A percentile compares a stretch with the other conserved stretches of the same genome.
Evolutionary conservation across 2,888 invertebrate genomes (phyloP).

Genomic region (Strigamia transsilvanica): DNA sequence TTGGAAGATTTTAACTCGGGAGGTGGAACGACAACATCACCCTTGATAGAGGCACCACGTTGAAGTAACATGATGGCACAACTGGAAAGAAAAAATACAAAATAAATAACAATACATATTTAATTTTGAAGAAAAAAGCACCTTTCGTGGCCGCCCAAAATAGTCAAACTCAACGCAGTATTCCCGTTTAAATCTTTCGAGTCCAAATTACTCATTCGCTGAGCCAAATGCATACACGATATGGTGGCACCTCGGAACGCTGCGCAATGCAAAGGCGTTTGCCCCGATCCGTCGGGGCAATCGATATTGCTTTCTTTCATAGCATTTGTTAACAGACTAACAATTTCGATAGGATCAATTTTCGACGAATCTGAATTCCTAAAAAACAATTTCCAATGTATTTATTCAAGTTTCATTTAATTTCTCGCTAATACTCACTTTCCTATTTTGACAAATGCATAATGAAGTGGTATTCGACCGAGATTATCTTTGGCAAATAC

Average conservation of each 20-base stretch:
- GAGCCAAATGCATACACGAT: slow-evolving; percentile 63
- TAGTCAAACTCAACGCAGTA: slow-evolving; percentile 66
- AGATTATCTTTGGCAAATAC: slow-evolving; percentile 62
- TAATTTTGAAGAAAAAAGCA: slow-evolving; percentile 52
- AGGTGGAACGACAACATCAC: slow-evolving; percentile 59
- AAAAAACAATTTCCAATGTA: slow-evolving; percentile 50
- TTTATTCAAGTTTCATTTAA: too few relatives aligned
- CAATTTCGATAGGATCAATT: slow-evolving; percentile 66
- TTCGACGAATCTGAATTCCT: slow-evolving; percentile 59
- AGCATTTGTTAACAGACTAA: slow-evolving; percentile 63
- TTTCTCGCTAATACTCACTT: slow-evolving; percentile 57
- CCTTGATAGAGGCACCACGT: slow-evolving; percentile 62
- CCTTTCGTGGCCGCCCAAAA: slow-evolving; percentile 65
- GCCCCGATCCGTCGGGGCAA: slow-evolving; percentile 62
- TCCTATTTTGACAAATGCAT: slow-evolving; percentile 65
- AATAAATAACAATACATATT: not conserved
- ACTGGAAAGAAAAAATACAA: slow-evolving; percentile 58
- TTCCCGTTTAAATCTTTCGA: slow-evolving; percentile 64
- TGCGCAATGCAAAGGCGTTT: slow-evolving; percentile 65
- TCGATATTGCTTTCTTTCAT: slow-evolving; percentile 63
- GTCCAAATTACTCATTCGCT: slow-evolving; percentile 61
- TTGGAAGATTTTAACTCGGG: slow-evolving; percentile 29
- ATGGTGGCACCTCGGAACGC: slow-evolving; percentile 67
- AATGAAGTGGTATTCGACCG: slow-evolving; percentile 66
- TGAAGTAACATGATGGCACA: slow-evolving; percentile 65